Evolutionary conservation across 2,797 vertebrate species (phyloP).

Genomic region (Pipistrellus pipistrellus): DNA sequence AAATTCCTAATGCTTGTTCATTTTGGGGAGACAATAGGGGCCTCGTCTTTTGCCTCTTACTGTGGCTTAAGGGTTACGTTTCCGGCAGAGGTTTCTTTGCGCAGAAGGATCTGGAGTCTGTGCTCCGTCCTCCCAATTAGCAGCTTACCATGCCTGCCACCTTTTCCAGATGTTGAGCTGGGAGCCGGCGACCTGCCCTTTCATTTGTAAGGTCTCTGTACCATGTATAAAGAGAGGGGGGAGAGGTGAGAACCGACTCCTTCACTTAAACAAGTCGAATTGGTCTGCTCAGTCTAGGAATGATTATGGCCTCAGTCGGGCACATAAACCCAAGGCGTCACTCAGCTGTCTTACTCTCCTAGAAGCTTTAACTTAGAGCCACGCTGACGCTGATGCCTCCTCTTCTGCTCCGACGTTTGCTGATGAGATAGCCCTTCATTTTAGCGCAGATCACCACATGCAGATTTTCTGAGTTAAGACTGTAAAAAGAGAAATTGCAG

Average conservation of each 20-base stretch:
- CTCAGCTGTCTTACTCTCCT: constrained; percentile 2
- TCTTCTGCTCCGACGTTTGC: background rate
- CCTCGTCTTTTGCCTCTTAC: constrained; percentile 35
- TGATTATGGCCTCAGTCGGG: background rate
- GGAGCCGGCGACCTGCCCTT: background rate
- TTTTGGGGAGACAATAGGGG: background rate
- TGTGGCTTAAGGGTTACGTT: background rate
- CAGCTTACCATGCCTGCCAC: background rate
- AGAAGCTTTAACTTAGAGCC: constrained; percentile 13
- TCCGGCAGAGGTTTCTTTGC: background rate
- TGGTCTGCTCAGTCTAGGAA: background rate
- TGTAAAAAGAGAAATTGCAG: constrained; percentile 31
- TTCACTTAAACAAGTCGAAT: background rate
- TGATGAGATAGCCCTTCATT: constrained; percentile 5
- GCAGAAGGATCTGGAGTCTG: background rate
- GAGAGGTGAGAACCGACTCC: background rate
- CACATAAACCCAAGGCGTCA: background rate
- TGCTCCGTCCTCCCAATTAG: background rate
- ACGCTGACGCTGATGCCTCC: background rate
- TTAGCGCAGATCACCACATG: background rate
- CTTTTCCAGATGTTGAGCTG: constrained; percentile 24
- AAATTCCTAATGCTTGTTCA: background rate
- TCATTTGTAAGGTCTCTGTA: constrained; percentile 6
- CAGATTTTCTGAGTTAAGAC: constrained; percentile 36
- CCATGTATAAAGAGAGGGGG: background rate